phyloP scores from a whole-genome alignment of 2,113 vertebrate species.

The Seriola quinqueradiata region DNA sequence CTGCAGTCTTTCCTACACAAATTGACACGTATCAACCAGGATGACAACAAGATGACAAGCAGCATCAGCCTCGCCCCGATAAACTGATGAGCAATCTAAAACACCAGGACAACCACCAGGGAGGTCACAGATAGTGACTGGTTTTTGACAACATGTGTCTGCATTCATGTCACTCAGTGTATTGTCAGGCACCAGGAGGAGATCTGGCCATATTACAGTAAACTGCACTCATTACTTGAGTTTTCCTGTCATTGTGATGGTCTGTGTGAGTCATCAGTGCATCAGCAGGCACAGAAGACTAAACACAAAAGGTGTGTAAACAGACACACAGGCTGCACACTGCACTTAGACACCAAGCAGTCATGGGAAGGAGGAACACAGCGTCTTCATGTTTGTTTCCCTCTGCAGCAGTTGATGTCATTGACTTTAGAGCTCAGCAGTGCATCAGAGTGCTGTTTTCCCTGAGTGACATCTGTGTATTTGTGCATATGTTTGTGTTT shows the following conservation, averaged over 20 bases:
- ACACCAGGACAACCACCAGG: background rate
- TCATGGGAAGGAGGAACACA: slow-evolving; percentile 52
- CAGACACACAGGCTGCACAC: slow-evolving; percentile 1
- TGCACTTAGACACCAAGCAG: slow-evolving; percentile 47
- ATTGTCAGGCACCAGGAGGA: slow-evolving; percentile 1
- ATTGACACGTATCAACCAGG: slow-evolving; percentile 33
- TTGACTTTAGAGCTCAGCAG: slow-evolving; percentile 40
- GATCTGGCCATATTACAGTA: slow-evolving; percentile 31
- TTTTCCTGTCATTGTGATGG: slow-evolving; percentile 32
- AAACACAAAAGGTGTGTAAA: background rate
- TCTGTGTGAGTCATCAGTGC: slow-evolving; percentile 36
- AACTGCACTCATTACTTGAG: slow-evolving; percentile 21
- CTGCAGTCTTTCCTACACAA: slow-evolving; percentile 18
- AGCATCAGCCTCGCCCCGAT: slow-evolving; percentile 1
- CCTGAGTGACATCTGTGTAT: slow-evolving; percentile 41
- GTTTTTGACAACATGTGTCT: background rate
- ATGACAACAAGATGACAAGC: slow-evolving; percentile 54
- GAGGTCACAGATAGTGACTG: background rate
- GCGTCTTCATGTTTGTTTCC: slow-evolving; percentile 33
- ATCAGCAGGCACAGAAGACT: slow-evolving; percentile 17
- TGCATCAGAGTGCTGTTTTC: slow-evolving; percentile 41
- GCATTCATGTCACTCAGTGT: slow-evolving; percentile 9
- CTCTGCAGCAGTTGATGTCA: slow-evolving; percentile 37
- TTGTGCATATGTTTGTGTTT: background rate
- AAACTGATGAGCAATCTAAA: slow-evolving; percentile 51